Percentiles rank a stretch among this genome's conserved stretches.
These are phyloP conservation scores for Drosophila buzzatii DNA, from an alignment of 2,888 invertebrate genomes.

Conservation along the genomic window DNA sequence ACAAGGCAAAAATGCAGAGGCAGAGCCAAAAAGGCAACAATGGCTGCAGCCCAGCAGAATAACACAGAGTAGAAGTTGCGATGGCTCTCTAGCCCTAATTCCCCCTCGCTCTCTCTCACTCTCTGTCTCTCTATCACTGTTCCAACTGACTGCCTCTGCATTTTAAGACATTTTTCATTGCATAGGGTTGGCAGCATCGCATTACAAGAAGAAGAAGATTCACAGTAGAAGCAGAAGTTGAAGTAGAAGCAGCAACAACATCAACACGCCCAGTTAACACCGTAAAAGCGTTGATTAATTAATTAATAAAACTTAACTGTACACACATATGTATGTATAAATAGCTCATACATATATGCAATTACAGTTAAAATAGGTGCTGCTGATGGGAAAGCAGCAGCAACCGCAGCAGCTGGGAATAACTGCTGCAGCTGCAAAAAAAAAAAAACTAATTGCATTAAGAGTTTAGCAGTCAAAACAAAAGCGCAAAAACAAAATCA, in stretches of 20 bases:
- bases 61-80: conserved; percentile 60
- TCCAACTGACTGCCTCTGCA: conserved; percentile 69
- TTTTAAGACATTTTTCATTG: conserved; percentile 58
- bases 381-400: conserved; percentile 46
- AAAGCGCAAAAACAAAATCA: conserved; percentile 65
- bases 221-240: conserved; percentile 12
- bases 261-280: conserved; percentile 59
- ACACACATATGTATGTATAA: conserved; percentile 8
- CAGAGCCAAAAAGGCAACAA: conserved; percentile 43
- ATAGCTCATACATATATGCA: conserved; percentile 20
- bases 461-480: conserved; percentile 67
- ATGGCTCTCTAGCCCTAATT: not conserved
- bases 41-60: conserved; percentile 47
- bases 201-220: conserved; percentile 27
- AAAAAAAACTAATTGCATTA: conserved; percentile 71
- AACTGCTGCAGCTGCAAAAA: not conserved
- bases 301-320: conserved; percentile 60
- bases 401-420: conserved; percentile 26
- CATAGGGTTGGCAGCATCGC: conserved; percentile 42
- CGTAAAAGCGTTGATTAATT: conserved; percentile 64
- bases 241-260: conserved; percentile 13
- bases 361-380: conserved; percentile 55
- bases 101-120: not conserved
- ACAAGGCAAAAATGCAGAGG: conserved; percentile 28
- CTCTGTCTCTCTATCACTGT: conserved; percentile 29